Percentiles rank a stretch among this genome's conserved stretches.
phyloP scores from a whole-genome alignment of 2,797 vertebrate genomes.

The Pseudochromis fuscus region DNA sequence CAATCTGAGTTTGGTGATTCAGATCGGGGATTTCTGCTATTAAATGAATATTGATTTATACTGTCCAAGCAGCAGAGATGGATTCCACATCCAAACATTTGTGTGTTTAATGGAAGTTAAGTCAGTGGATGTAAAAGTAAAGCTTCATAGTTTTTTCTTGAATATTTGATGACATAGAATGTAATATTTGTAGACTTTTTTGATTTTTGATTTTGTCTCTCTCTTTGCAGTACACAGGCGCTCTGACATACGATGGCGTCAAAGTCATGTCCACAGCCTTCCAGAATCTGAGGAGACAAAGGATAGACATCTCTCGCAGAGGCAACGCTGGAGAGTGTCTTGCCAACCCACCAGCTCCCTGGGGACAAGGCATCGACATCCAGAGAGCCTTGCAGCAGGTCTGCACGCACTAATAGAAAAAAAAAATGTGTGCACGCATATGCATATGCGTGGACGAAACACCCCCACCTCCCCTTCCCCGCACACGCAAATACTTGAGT shows the following conservation, averaged over 20 bases:
- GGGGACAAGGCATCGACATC: slow-evolving; percentile 99
- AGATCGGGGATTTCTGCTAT: slow-evolving; percentile 17
- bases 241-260: slow-evolving; percentile 96
- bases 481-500: slow-evolving; percentile 68
- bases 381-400: slow-evolving; percentile 99
- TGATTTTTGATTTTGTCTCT: slow-evolving; percentile 22
- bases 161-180: background rate
- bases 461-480: too few relatives aligned
- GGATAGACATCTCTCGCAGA: slow-evolving; percentile 97
- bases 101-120: too few relatives aligned
- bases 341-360: slow-evolving; percentile 97
- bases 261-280: slow-evolving; percentile 98
- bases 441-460: background rate
- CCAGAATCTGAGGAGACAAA: slow-evolving; percentile 94
- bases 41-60: slow-evolving; percentile 33
- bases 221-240: slow-evolving; percentile 92
- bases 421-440: slow-evolving; percentile 12
- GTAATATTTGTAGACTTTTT: background rate
- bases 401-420: slow-evolving; percentile 25
- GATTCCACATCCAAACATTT: slow-evolving; percentile 23
- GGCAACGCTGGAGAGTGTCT: slow-evolving; percentile 98
- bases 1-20: slow-evolving; percentile 9
- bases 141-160: background rate
- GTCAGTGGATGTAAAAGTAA: background rate
- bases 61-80: background rate